Conservation (phyloP, 2,888 invertebrate genomes). For the Cheilosia grossa region DNA sequence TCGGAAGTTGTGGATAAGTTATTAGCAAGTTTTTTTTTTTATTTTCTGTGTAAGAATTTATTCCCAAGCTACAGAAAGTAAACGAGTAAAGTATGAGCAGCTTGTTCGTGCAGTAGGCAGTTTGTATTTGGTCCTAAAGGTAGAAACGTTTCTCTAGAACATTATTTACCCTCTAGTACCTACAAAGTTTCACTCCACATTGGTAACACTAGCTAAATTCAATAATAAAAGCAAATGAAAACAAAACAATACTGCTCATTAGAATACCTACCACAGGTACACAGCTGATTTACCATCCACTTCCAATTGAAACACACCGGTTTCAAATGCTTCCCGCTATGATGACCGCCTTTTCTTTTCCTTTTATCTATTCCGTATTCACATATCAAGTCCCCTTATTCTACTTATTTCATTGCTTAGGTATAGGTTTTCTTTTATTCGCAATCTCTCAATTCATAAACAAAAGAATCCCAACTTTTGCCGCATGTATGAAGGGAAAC, state of each 20-base stretch:
- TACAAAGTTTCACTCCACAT: too few species aligned
- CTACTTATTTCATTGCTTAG: background rate
- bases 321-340: conserved; percentile 30
- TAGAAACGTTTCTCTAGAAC: too few species aligned
- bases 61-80: too few species aligned
- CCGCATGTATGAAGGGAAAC: conserved; percentile 17
- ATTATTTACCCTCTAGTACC: too few species aligned
- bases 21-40: too few species aligned
- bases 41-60: too few species aligned
- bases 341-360: conserved; percentile 12
- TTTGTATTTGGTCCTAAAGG: too few species aligned
- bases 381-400: background rate
- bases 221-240: background rate
- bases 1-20: too few species aligned
- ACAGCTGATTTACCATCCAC: conserved; percentile 42
- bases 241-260: background rate
- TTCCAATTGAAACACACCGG: conserved; percentile 45
- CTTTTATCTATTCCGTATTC: background rate
- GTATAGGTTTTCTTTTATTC: background rate
- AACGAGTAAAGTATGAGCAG: too few species aligned
- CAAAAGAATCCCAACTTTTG: background rate
- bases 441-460: conserved; percentile 22
- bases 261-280: background rate
- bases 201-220: background rate
- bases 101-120: too few species aligned